Percentiles rank a stretch among this genome's conserved stretches.
phyloP scores from a whole-genome alignment of 1,140 invertebrate species.

The Chelonus insularis region DNA sequence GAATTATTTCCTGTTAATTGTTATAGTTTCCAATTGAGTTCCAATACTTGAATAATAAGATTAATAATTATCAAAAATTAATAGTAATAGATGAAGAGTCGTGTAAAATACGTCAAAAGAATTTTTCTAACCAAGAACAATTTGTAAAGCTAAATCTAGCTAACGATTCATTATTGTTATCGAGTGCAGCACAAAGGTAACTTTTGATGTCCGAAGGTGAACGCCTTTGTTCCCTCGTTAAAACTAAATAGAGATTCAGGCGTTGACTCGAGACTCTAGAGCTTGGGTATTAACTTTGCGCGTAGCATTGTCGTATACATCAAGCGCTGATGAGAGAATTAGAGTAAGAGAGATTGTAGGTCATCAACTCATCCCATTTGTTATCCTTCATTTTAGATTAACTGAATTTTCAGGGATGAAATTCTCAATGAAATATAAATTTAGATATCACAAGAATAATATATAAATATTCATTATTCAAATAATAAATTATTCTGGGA shows the following conservation, averaged over 20 bases:
- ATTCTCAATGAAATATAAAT: background rate
- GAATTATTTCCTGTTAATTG: too few relatives aligned
- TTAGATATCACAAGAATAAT: too few relatives aligned
- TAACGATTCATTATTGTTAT: slow-evolving; percentile 24
- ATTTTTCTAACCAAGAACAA: too few relatives aligned
- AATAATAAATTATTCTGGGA: too few relatives aligned
- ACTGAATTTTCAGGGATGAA: background rate
- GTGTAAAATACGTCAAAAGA: too few relatives aligned
- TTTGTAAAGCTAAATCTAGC: background rate
- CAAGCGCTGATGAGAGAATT: slow-evolving; percentile 15
- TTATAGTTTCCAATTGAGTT: too few relatives aligned
- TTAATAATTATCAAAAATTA: too few relatives aligned
- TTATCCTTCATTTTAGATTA: slow-evolving; percentile 17
- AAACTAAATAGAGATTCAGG: slow-evolving; percentile 30
- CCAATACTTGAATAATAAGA: too few relatives aligned
- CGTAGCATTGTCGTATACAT: slow-evolving; percentile 26
- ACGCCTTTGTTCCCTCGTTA: slow-evolving; percentile 34
- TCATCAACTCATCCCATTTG: slow-evolving; percentile 18
- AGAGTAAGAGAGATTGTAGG: slow-evolving; percentile 22
- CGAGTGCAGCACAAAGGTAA: slow-evolving; percentile 8
- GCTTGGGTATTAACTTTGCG: slow-evolving; percentile 34
- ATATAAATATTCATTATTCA: too few relatives aligned
- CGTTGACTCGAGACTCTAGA: slow-evolving; percentile 20
- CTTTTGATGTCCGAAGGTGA: slow-evolving; percentile 25
- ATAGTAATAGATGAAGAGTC: too few relatives aligned